Base-by-base conservation (phyloP, 1,140 invertebrate genomes). In the Lepidostoma basale region DNA sequence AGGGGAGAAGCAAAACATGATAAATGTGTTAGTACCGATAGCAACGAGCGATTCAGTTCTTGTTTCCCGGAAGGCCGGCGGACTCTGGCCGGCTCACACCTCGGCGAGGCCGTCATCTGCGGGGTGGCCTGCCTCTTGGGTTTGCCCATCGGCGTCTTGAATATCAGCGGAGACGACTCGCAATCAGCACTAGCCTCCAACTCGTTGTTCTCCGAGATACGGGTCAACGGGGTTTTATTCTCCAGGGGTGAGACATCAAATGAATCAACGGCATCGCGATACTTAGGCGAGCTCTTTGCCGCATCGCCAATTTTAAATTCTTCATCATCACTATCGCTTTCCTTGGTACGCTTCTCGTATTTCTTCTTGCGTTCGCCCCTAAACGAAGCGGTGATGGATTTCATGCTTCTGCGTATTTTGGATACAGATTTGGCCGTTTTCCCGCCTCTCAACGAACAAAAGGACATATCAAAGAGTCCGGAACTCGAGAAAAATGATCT, bases 331-430 rank as follows among this genome's bases (percentile, higher is more conserved):
- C 65, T 54, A 16, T 49, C 39, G 39, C 54, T 39, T n/a, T 71
- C 62, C 36, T 64, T 62, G 0, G 75, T 64, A 18, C 79, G 68
- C 54, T 82, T 82, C 71, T 83, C 82, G 58, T 82, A 82, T 71
- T 82, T 83, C 72, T 82, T 83, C 67, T 83, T 83, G n/a, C 81
- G 75, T 74, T 83, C 82, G 60, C 81, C 82, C 65, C 82, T 74
- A 72, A 84, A 84, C 0, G 82, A 84, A 16, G 82, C 80, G 1
- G 81, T 84, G 40, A 84, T 79, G 3, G 81, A 84, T 73, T 83
- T 83, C 9, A 84, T 80, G 67, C 82, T 81, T 18, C 81, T 76
- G 12, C 82, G 74, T 44, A 84, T 66, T 69, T 82, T 83, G 3
- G 81, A 81, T 5, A 81, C 79, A 0, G 81, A 83, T 70, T 82